These are phyloP conservation scores for Zhengitettix transpicula DNA, from an alignment of 2,888 invertebrate genomes.

Conservation along the genomic window DNA sequence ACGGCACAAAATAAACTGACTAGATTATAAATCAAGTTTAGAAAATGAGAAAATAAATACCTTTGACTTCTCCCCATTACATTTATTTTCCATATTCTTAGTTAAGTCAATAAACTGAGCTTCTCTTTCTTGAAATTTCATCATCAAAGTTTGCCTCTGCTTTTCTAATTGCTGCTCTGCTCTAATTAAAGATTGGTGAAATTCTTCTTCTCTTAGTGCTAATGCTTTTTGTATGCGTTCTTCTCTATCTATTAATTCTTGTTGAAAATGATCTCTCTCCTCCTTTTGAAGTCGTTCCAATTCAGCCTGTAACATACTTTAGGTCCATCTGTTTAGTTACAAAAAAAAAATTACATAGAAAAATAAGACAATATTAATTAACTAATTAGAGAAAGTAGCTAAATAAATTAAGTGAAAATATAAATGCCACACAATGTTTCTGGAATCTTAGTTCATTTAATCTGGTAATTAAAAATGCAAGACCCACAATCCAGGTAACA, in stretches of 20 bases:
- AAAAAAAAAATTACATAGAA: not conserved
- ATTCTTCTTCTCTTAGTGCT: not conserved
- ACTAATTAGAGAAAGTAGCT: no score
- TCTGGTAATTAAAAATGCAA: no score
- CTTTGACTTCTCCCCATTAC: no score
- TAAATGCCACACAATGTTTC: no score
- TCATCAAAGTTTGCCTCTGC: not conserved
- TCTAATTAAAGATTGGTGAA: not conserved
- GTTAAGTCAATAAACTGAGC: not conserved
- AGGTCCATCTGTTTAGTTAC: not conserved
- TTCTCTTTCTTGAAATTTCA: slow-evolving; percentile 1
- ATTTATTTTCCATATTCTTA: no score
- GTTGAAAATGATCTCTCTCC: slow-evolving; percentile 3
- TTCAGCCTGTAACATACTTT: slow-evolving; percentile 3
- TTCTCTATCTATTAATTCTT: slow-evolving; percentile 3
- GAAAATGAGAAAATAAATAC: no score
- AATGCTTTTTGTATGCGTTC: slow-evolving; percentile 1
- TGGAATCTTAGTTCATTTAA: no score
- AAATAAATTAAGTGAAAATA: no score
- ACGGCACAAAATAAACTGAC: no score
- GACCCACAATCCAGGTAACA: no score
- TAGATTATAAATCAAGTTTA: no score
- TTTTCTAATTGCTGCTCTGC: slow-evolving; percentile 3
- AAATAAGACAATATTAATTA: no score
- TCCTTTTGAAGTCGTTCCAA: slow-evolving; percentile 2